Evolutionary conservation across 1,140 invertebrate genomes (phyloP).

Genomic region (Trachymyrmex septentrionalis): DNA sequence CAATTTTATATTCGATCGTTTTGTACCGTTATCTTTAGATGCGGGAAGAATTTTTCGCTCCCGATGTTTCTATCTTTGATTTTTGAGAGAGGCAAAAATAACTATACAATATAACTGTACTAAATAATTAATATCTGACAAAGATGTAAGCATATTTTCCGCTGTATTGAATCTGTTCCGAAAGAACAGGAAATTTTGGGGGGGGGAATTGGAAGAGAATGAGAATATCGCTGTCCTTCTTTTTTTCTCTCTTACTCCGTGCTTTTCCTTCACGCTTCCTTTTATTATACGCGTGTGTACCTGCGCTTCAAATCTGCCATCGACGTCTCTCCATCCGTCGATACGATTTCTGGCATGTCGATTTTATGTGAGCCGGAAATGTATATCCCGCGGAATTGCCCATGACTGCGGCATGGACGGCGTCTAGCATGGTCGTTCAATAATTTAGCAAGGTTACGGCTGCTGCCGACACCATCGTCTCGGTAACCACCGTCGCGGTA

Average conservation of each 20-base stretch:
- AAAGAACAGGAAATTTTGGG: no score
- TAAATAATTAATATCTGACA: not conserved
- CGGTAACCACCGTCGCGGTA: conserved; percentile 32
- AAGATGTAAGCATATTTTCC: not conserved
- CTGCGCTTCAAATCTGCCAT: conserved; percentile 6
- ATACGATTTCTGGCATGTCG: conserved; percentile 52
- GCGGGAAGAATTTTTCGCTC: not conserved
- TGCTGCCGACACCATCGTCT: conserved; percentile 44
- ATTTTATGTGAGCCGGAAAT: conserved; percentile 47
- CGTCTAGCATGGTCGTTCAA: conserved; percentile 66
- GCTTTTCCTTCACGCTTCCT: not conserved
- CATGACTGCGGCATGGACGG: conserved; percentile 45
- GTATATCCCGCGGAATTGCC: conserved; percentile 44
- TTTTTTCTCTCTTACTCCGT: not conserved
- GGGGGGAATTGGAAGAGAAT: not conserved
- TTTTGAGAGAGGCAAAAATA: not conserved
- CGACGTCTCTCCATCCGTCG: conserved; percentile 46
- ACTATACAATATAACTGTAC: no score
- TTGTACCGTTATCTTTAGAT: not conserved
- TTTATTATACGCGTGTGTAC: conserved; percentile 4
- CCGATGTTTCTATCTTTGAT: not conserved
- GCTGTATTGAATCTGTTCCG: not conserved
- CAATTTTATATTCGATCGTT: not conserved
- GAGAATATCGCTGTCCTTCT: no score
- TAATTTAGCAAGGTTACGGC: conserved; percentile 74